Evolutionary conservation across 2,797 vertebrate species (phyloP), one percentile per base, ranked within the genome.

Genomic region (Girardinus metallicus): DNA sequence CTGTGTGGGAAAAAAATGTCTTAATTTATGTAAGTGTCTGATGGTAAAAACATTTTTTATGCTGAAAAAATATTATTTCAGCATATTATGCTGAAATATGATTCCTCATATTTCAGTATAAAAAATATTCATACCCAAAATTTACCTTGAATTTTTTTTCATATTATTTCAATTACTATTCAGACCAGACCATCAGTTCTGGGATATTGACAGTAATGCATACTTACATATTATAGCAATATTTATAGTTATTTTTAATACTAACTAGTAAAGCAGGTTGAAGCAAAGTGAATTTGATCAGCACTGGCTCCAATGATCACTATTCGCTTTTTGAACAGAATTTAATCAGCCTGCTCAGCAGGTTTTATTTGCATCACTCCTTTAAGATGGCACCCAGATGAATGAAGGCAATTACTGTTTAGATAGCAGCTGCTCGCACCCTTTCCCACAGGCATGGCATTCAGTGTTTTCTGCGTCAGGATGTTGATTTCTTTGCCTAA

Each of bases 301-400:
- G 78, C 75, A 11, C 53, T 12, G 83, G 74, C 82, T 78, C 26
- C 75, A 71, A 49, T 60, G 5, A 62, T 72, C 85, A 64, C 72
- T 8, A 81, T 77, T 55, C 53, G 83, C 86, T 88, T 89, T 84
- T 89, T 79, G 86, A 89, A 85, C 90, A 91, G 91, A 94, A 86
- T 91, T 91, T 90, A 92, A 93, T 94, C 92, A 94, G 91, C 85
- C 88, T 53, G 83, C 92, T 76, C 93, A 82, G 92, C 91, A 83
- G 91, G 91, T 91, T 91, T 41, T 86, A 84, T 88, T 87, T 88
- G 87, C 89, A 79, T 84, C 83, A 41, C 68, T 90, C 88, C 89
- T 92, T 93, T 81, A 93, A 89, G 91, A 94, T 87, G 88, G 89
- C 88, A 91, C 92, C 93, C 92, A 89, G 86, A 87, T 94, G 93